These are phyloP conservation scores for Cotesia chilonis DNA, from an alignment of 1,140 invertebrate genomes.

Conservation along the genomic window DNA sequence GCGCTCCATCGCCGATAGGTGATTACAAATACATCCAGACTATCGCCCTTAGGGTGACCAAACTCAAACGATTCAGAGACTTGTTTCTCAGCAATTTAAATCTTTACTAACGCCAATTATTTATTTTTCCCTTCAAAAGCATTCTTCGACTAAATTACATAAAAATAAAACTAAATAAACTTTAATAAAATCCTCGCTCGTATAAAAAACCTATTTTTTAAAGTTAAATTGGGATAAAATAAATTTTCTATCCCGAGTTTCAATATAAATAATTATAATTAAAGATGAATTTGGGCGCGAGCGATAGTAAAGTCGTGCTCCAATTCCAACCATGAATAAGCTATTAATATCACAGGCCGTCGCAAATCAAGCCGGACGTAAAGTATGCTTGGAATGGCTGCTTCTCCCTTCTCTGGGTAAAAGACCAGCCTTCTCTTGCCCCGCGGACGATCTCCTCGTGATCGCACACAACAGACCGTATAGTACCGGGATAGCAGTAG, in stretches of 20 bases:
- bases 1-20: too few species aligned
- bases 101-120: too few species aligned
- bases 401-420: constrained; percentile 36
- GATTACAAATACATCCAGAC: too few species aligned
- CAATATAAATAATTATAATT: constrained; percentile 5
- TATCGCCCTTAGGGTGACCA: too few species aligned
- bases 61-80: too few species aligned
- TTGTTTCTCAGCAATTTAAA: too few species aligned
- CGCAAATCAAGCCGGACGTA: constrained; percentile 51
- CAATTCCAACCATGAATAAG: constrained; percentile 51
- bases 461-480: background rate
- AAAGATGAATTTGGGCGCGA: constrained; percentile 17
- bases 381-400: constrained; percentile 49
- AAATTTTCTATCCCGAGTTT: background rate
- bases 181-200: too few species aligned
- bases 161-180: too few species aligned
- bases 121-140: too few species aligned
- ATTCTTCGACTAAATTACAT: too few species aligned
- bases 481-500: too few species aligned
- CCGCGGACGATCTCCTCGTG: background rate
- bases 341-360: constrained; percentile 50
- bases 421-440: background rate
- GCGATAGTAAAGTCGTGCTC: constrained; percentile 41
- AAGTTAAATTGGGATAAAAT: background rate
- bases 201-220: too few species aligned